Evolutionary conservation across 2,113 vertebrate species (phyloP), one percentile per base, ranked within the genome.

Genomic region (Elephas maximus): DNA sequence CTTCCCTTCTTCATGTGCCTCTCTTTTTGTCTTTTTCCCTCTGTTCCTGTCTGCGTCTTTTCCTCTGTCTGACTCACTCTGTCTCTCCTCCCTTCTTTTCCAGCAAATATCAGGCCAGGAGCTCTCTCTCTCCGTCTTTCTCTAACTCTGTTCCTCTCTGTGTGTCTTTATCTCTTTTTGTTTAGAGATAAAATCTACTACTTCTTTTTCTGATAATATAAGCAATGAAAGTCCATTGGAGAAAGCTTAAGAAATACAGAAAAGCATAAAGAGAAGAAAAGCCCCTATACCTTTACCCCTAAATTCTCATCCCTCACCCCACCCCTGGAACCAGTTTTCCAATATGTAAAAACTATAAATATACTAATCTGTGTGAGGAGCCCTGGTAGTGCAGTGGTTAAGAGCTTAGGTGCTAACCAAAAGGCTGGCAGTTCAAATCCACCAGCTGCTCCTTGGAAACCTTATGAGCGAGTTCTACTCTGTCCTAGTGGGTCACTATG

Each of bases 181-280:
- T 77, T 96, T 73, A 24, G 60, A 94, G 81, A 76, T 69, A 37
- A 86, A 90, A 73, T n/a, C 37, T 26, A 69, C 78, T 41, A 28
- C 44, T 37, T 37, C 18, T 77, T 84, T 87, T 76, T 44, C 20
- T 28, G 90, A 76, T 82, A 63, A 65, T 90, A 91, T 95, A 65
- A 93, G 8, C 67, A 65, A 26, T 24, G 10, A 24, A 57, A 17
- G 28, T 63, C 81, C 53, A 21, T 65, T 81, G 18, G 33, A 23
- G 37, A 48, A 62, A 57, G 18, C 30, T 71, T 69, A 69, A 85
- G 62, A 86, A 87, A 30, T 45, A 63, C 48, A 88, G 71, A 92
- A 67, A 87, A 63, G 4, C 6, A 8, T 15, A 33, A 45, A 71
- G 48, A 17, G 20, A 57, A 45, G 23, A 67, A 41, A 51, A 5